phyloP scores from a whole-genome alignment of 2,113 vertebrate species.

The Leuciscus idus region DNA sequence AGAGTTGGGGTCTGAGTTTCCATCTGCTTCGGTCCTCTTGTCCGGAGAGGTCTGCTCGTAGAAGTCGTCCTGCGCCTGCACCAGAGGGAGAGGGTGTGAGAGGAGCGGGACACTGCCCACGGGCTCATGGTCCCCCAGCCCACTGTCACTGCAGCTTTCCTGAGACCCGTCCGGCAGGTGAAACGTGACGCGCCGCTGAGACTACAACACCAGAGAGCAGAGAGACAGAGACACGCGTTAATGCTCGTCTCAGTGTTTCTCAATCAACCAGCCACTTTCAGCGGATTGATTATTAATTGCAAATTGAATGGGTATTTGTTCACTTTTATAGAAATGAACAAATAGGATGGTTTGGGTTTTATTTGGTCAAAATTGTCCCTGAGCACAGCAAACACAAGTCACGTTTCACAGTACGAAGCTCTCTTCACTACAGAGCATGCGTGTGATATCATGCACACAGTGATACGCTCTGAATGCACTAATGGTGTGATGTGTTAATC shows the following conservation, averaged over 20 bases:
- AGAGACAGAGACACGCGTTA: slow-evolving; percentile 74
- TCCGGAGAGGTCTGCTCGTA: slow-evolving; percentile 98
- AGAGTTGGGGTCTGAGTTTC: slow-evolving; percentile 98
- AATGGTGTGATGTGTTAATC: slow-evolving; percentile 1
- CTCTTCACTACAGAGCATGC: slow-evolving; percentile 61
- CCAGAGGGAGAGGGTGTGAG: slow-evolving; percentile 99
- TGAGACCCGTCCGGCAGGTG: slow-evolving; percentile 99
- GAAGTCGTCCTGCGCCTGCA: slow-evolving; percentile 99
- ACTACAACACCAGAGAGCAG: slow-evolving; percentile 95
- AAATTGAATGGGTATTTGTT: not conserved
- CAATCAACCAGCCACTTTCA: not conserved
- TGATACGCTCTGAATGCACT: not conserved
- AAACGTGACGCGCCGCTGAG: slow-evolving; percentile 99
- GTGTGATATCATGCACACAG: slow-evolving; percentile 47
- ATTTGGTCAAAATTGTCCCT: slow-evolving; percentile 9
- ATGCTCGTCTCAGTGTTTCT: slow-evolving; percentile 17
- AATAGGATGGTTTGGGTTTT: not conserved
- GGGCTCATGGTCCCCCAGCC: slow-evolving; percentile 97
- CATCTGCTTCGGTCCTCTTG: slow-evolving; percentile 98
- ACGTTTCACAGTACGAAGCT: slow-evolving; percentile 73
- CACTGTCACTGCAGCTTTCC: slow-evolving; percentile 99
- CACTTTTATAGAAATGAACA: not conserved
- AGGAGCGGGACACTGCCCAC: slow-evolving; percentile 95
- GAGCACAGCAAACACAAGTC: slow-evolving; percentile 68
- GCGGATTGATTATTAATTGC: slow-evolving; percentile 7